Conservation (phyloP, 2,888 invertebrate genomes). For the Caradrina kadenii region DNA sequence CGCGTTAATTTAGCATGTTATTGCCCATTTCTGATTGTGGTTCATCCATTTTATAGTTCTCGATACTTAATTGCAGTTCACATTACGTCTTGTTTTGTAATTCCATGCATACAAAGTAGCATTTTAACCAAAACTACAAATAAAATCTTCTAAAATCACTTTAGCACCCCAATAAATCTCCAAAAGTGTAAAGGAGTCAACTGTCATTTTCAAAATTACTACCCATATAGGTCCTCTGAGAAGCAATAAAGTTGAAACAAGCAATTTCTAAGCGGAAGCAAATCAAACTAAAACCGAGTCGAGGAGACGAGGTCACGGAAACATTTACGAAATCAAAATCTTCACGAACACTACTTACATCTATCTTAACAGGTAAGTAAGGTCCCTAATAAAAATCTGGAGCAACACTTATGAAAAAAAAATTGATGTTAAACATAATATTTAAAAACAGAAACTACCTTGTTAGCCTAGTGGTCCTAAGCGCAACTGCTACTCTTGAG, state of each 20-base stretch:
- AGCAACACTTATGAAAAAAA: too few relatives aligned
- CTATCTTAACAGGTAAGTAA: too few relatives aligned
- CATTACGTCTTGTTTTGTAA: background rate
- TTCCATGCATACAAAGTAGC: background rate
- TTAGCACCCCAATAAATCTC: too few relatives aligned
- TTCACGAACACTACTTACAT: too few relatives aligned
- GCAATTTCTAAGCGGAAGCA: too few relatives aligned
- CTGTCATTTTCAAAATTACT: background rate
- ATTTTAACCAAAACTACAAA: too few relatives aligned
- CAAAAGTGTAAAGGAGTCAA: background rate
- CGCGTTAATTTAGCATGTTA: constrained; percentile 20
- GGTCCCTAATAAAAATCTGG: too few relatives aligned
- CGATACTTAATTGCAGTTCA: background rate
- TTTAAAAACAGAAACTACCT: too few relatives aligned
- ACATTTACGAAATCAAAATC: background rate
- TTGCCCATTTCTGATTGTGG: constrained; percentile 21
- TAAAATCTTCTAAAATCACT: background rate
- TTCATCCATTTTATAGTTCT: constrained; percentile 21
- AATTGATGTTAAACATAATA: too few relatives aligned
- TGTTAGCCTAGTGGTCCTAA: too few relatives aligned
- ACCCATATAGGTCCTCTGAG: background rate
- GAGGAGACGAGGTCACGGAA: too few relatives aligned
- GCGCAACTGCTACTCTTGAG: too few relatives aligned
- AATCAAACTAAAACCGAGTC: background rate
- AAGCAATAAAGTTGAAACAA: background rate